A percentile compares a stretch with the other conserved stretches of the same genome.
These are phyloP conservation scores for Halcyon chelicuti DNA, from an alignment of 2,797 vertebrate genomes.

Conservation along the genomic window DNA sequence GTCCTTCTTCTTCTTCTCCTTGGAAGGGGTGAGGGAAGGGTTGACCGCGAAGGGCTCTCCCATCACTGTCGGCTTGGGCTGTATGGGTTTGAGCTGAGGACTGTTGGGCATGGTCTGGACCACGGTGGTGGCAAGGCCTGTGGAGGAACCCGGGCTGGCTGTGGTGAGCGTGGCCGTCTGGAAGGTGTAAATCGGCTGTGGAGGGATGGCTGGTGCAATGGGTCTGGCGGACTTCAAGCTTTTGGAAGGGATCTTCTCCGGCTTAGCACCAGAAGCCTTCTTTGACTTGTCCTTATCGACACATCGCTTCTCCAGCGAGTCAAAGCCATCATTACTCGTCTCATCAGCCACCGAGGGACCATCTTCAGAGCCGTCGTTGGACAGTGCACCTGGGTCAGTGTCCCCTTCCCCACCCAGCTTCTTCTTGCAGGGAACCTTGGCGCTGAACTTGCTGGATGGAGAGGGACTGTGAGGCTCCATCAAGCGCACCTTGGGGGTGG, in stretches of 20 bases:
- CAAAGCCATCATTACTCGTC: conserved; percentile 93
- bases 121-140: conserved; percentile 85
- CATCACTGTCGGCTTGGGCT: conserved; percentile 90
- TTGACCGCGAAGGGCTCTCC: conserved; percentile 87
- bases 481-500: conserved; percentile 94
- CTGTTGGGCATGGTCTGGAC: conserved; percentile 93
- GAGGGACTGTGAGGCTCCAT: conserved; percentile 94
- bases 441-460: conserved; percentile 90
- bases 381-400: conserved; percentile 85
- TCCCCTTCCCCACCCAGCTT: conserved; percentile 88
- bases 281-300: conserved; percentile 89
- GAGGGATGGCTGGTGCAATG: conserved; percentile 87
- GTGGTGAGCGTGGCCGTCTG: conserved; percentile 87
- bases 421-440: conserved; percentile 93
- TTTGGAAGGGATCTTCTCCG: conserved; percentile 92
- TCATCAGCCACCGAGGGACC: conserved; percentile 92
- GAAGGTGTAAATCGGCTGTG: conserved; percentile 91
- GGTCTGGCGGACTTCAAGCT: conserved; percentile 92
- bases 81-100: conserved; percentile 92
- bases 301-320: conserved; percentile 88
- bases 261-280: conserved; percentile 86
- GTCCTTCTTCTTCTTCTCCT: conserved; percentile 98
- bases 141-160: conserved; percentile 87
- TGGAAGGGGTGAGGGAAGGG: conserved; percentile 87
- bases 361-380: conserved; percentile 94